A percentile compares a stretch with the other conserved stretches of the same genome.
Evolutionary conservation across 2,797 vertebrate genomes (phyloP).

Genomic region (Carapus acus): DNA sequence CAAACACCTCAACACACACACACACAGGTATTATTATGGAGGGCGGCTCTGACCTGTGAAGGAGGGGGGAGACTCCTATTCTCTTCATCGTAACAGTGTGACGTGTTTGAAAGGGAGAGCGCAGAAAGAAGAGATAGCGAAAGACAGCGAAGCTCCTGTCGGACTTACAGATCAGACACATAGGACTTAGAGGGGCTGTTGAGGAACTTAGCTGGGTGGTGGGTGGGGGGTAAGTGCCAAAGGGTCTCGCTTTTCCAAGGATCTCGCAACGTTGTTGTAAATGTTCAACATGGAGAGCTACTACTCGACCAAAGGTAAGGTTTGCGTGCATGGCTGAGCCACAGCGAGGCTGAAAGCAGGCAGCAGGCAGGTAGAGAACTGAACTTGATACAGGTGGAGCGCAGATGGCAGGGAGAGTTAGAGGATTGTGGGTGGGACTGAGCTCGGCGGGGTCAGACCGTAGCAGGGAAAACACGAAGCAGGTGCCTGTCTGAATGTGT

Average conservation of each 20-base stretch:
- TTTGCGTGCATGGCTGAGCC: conserved; percentile 20
- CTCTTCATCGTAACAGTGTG: conserved; percentile 53
- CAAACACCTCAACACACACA: conserved; percentile 34
- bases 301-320: conserved; percentile 74
- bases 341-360: conserved; percentile 4
- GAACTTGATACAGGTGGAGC: conserved; percentile 57
- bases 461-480: conserved; percentile 27
- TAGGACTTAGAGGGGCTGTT: conserved; percentile 1
- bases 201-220: neutral
- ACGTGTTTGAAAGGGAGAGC: conserved; percentile 51
- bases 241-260: conserved; percentile 40
- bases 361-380: conserved; percentile 35
- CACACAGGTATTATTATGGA: conserved; percentile 53
- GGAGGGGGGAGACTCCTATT: conserved; percentile 48
- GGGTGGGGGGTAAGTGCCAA: neutral
- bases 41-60: conserved; percentile 64
- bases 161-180: conserved; percentile 35
- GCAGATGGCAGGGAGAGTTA: conserved; percentile 24
- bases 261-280: conserved; percentile 26
- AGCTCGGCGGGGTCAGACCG: conserved; percentile 21
- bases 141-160: conserved; percentile 42
- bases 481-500: conserved; percentile 26
- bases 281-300: conserved; percentile 63
- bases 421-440: conserved; percentile 35
- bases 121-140: conserved; percentile 30